Percentiles rank a stretch among this genome's conserved stretches.
phyloP scores from a whole-genome alignment of 2,797 vertebrate genomes.

The Heteromormyrus szaboi region DNA sequence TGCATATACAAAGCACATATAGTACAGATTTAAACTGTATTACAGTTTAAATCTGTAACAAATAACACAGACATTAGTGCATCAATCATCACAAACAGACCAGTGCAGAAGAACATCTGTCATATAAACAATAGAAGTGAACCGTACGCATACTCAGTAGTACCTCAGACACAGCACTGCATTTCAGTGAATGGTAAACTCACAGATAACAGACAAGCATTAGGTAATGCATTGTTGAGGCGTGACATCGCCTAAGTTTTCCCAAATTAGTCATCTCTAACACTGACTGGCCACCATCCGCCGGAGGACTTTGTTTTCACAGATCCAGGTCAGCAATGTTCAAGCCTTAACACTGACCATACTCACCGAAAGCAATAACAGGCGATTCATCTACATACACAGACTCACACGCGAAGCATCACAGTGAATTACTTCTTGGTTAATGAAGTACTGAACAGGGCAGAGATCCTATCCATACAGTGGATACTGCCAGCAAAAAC shows the following conservation, averaged over 20 bases:
- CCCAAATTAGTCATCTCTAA: slow-evolving; percentile 5
- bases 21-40: not conserved
- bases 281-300: slow-evolving; percentile 5
- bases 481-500: slow-evolving; percentile 37
- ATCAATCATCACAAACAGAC: not conserved
- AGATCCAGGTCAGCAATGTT: not conserved
- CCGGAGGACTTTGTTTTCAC: not conserved
- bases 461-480: slow-evolving; percentile 15
- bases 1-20: not conserved
- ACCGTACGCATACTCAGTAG: not conserved
- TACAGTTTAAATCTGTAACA: not conserved
- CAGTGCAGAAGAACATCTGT: not conserved
- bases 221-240: slow-evolving; percentile 19
- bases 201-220: slow-evolving; percentile 3
- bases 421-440: slow-evolving; percentile 21
- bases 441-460: slow-evolving; percentile 36
- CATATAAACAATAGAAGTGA: not conserved
- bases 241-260: slow-evolving; percentile 12
- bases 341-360: slow-evolving; percentile 11
- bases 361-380: slow-evolving; percentile 13
- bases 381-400: slow-evolving; percentile 21
- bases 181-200: not conserved
- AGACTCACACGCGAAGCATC: not conserved
- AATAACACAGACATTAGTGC: not conserved
- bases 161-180: not conserved